Percentiles rank a stretch among this genome's conserved stretches.
Conservation (phyloP, 2,888 invertebrate genomes). For the Drosophila anomalata region DNA sequence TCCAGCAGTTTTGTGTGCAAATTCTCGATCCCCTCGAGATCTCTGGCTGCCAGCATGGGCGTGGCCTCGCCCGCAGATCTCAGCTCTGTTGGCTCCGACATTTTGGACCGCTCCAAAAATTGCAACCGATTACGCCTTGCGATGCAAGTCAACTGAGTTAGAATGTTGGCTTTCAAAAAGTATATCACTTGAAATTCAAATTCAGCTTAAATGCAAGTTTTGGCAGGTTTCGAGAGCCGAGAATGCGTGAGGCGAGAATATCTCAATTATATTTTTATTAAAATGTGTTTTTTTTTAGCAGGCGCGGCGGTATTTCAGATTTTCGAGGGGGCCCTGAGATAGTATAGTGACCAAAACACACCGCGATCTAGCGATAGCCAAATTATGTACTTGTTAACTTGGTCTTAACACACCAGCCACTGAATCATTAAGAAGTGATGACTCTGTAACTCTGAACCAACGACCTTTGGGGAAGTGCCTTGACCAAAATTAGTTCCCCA, state of each 20-base stretch:
- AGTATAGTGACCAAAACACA: slow-evolving; percentile 47
- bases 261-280: slow-evolving; percentile 9
- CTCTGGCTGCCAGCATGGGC: slow-evolving; percentile 54
- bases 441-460: slow-evolving; percentile 5
- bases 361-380: slow-evolving; percentile 32
- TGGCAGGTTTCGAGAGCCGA: slow-evolving; percentile 38
- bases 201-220: slow-evolving; percentile 57
- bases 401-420: slow-evolving; percentile 3
- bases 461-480: slow-evolving; percentile 32
- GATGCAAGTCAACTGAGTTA: slow-evolving; percentile 64
- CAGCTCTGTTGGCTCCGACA: slow-evolving; percentile 43
- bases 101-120: slow-evolving; percentile 24
- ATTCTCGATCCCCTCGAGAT: slow-evolving; percentile 61
- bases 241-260: slow-evolving; percentile 21
- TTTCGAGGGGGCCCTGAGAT: slow-evolving; percentile 35
- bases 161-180: slow-evolving; percentile 49
- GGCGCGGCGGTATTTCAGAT: slow-evolving; percentile 30
- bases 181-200: slow-evolving; percentile 38
- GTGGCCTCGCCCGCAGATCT: slow-evolving; percentile 48
- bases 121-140: slow-evolving; percentile 60
- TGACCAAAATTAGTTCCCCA: slow-evolving; percentile 32
- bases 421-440: slow-evolving; percentile 34
- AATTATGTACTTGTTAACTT: slow-evolving; percentile 31
- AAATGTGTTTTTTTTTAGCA: slow-evolving; percentile 14
- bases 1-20: slow-evolving; percentile 65